A percentile compares a stretch with the other conserved stretches of the same genome.
These are phyloP conservation scores for Otocyon megalotis DNA, from an alignment of 2,113 vertebrate genomes.

Conservation along the genomic window DNA sequence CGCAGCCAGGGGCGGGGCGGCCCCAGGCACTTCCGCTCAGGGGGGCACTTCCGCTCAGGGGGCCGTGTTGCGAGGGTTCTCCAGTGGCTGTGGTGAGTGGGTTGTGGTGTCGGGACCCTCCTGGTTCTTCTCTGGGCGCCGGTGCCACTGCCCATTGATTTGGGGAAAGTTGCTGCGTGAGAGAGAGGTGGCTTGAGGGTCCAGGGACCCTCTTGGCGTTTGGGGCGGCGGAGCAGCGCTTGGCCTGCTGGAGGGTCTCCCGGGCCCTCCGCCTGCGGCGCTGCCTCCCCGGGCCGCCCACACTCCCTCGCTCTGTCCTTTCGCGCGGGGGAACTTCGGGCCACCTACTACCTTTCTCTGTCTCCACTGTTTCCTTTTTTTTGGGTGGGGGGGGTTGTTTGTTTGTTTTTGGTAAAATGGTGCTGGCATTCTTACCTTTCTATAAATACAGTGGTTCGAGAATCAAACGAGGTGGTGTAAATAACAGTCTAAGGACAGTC, in stretches of 20 bases:
- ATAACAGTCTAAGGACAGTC: not conserved
- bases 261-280: not conserved
- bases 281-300: not conserved
- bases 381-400: no score
- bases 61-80: no score
- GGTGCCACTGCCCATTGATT: no score
- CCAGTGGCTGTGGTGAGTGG: fast-evolving
- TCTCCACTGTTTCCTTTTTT: not conserved
- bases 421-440: not conserved
- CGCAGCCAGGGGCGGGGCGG: not conserved
- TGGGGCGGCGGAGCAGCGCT: fast-evolving
- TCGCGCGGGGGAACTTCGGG: not conserved
- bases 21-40: not conserved
- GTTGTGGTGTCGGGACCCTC: not conserved
- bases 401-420: not conserved
- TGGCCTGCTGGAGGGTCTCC: not conserved
- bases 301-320: not conserved
- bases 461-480: not conserved
- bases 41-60: not conserved
- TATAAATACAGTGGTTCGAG: not conserved
- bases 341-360: not conserved
- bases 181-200: not conserved
- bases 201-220: not conserved
- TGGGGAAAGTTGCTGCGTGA: not conserved
- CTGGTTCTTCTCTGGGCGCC: not conserved